phyloP scores from a whole-genome alignment of 2,113 vertebrate species.

The Daubentonia madagascariensis region DNA sequence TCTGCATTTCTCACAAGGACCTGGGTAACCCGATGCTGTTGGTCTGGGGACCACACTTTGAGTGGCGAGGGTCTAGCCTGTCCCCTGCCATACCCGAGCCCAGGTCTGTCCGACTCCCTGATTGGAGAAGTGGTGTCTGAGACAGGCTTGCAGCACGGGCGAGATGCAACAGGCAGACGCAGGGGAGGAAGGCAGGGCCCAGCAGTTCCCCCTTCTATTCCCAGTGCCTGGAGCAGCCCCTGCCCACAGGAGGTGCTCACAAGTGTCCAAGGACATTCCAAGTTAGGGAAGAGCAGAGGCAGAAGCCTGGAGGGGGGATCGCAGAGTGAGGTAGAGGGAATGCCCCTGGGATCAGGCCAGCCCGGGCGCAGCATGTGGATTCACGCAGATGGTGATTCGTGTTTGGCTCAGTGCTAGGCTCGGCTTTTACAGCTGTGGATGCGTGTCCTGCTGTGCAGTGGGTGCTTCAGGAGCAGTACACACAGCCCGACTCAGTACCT shows the following conservation, averaged over 20 bases:
- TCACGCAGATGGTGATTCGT: accelerated
- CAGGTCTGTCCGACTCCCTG: not conserved
- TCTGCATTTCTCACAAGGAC: not conserved
- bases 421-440: accelerated
- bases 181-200: not conserved
- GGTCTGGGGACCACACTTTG: not conserved
- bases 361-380: not conserved
- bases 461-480: not conserved
- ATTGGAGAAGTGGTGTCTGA: not conserved
- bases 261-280: not conserved
- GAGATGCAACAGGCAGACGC: accelerated
- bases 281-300: not conserved
- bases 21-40: not conserved
- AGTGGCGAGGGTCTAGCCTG: not conserved
- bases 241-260: not conserved
- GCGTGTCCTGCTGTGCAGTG: accelerated
- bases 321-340: not conserved
- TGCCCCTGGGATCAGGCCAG: not conserved
- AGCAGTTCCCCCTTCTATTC: accelerated
- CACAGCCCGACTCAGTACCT: not conserved
- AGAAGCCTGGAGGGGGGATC: not conserved
- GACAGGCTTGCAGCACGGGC: not conserved
- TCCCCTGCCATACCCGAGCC: not conserved
- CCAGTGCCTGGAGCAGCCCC: not conserved
- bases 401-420: accelerated